These are phyloP conservation scores for Torymus texanus DNA, from an alignment of 2,888 invertebrate species.

Conservation along the genomic window DNA sequence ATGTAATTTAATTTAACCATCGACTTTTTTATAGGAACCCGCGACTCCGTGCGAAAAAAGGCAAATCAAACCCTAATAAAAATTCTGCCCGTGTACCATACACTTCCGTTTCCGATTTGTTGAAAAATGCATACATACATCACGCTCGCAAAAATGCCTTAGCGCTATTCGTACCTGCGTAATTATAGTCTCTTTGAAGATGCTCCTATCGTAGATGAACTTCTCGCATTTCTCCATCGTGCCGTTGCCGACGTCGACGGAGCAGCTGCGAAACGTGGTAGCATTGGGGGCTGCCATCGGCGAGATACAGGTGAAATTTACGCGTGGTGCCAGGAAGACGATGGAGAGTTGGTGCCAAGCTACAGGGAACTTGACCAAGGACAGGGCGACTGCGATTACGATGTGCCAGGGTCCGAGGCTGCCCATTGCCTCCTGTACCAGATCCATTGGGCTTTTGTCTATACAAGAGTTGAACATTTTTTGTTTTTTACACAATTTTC, in stretches of 20 bases:
- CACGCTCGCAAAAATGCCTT: too few relatives aligned
- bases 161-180: conserved; percentile 75
- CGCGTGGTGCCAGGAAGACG: conserved; percentile 78
- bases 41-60: too few relatives aligned
- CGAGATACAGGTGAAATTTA: conserved; percentile 75
- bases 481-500: too few relatives aligned
- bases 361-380: conserved; percentile 77
- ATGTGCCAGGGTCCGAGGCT: conserved; percentile 78
- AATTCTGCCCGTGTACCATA: too few relatives aligned
- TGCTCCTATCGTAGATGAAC: conserved; percentile 78
- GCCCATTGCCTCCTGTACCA: conserved; percentile 76
- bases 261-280: conserved; percentile 60
- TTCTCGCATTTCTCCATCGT: conserved; percentile 66
- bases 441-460: conserved; percentile 65
- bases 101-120: too few relatives aligned
- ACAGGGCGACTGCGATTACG: conserved; percentile 76
- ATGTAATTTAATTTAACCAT: too few relatives aligned
- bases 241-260: conserved; percentile 63
- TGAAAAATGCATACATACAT: too few relatives aligned
- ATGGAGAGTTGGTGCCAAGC: conserved; percentile 79
- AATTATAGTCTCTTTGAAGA: conserved; percentile 80
- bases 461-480: background rate
- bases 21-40: too few relatives aligned
- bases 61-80: too few relatives aligned
- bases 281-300: conserved; percentile 61